phyloP scores from a whole-genome alignment of 2,888 invertebrate species.

The Rotaria magnacalcarata region DNA sequence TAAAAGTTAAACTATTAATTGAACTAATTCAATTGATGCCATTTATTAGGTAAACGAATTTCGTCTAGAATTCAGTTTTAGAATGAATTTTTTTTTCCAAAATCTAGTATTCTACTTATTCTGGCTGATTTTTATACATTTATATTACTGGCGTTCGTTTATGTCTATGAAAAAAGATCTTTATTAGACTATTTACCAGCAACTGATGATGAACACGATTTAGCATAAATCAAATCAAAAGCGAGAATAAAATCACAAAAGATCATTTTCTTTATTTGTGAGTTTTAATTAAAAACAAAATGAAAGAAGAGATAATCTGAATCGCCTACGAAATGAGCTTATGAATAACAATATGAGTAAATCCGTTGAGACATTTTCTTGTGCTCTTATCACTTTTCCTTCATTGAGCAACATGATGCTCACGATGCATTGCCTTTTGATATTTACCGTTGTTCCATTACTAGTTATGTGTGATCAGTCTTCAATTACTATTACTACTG shows the following conservation, averaged over 20 bases:
- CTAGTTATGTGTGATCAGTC: background rate
- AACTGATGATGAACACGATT: slow-evolving; percentile 8
- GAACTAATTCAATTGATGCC: slow-evolving; percentile 18
- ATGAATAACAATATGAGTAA: background rate
- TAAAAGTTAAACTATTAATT: slow-evolving; percentile 27
- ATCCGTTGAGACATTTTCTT: background rate
- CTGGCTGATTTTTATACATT: slow-evolving; percentile 35
- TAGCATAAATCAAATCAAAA: background rate
- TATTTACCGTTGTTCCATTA: background rate
- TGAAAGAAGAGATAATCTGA: background rate
- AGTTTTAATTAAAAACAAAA: background rate
- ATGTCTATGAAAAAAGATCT: slow-evolving; percentile 27
- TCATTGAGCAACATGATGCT: background rate
- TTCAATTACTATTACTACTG: background rate
- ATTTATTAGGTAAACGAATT: background rate
- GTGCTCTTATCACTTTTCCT: background rate
- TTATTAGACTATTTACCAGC: slow-evolving; percentile 19
- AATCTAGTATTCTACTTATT: slow-evolving; percentile 1
- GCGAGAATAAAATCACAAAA: background rate
- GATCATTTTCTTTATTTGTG: background rate
- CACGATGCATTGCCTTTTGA: background rate
- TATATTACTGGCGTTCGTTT: background rate
- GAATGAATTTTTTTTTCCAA: too few relatives aligned
- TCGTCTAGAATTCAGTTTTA: too few relatives aligned
- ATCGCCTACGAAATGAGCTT: slow-evolving; percentile 22